Conservation (phyloP, 2,888 invertebrate genomes). For the Emmelina monodactyla region DNA sequence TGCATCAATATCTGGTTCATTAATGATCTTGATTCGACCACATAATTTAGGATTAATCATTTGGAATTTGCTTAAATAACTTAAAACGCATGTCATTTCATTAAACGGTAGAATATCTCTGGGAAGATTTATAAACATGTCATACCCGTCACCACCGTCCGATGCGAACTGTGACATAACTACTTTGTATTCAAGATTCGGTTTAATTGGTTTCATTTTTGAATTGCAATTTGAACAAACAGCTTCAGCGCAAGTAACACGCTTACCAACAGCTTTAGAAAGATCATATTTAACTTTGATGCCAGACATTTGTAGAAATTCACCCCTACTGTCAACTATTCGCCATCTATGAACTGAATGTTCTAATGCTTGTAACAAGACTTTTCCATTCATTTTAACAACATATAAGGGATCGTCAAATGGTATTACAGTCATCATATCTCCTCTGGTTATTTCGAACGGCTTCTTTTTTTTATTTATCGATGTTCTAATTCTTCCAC, state of each 20-base stretch:
- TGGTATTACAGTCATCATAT: conserved; percentile 76
- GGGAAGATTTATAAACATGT: conserved; percentile 41
- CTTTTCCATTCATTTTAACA: conserved; percentile 71
- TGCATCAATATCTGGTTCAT: no score
- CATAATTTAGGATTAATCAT: conserved; percentile 69
- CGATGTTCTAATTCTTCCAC: conserved; percentile 79
- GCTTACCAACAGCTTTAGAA: conserved; percentile 62
- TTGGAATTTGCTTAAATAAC: conserved; percentile 66
- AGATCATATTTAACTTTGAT: conserved; percentile 74
- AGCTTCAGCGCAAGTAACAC: conserved; percentile 71
- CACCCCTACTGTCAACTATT: conserved; percentile 69
- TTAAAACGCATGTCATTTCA: conserved; percentile 42
- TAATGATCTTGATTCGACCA: conserved; percentile 63
- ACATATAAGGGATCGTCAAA: conserved; percentile 75
- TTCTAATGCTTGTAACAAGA: conserved; percentile 73
- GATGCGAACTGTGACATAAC: conserved; percentile 72
- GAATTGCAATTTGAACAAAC: conserved; percentile 77
- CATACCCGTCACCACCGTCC: conserved; percentile 79
- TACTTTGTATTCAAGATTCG: conserved; percentile 69
- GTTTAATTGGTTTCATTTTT: conserved; percentile 59
- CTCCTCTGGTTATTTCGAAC: conserved; percentile 71
- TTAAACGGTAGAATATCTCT: conserved; percentile 28
- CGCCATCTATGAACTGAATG: conserved; percentile 68
- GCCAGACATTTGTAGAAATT: conserved; percentile 86
- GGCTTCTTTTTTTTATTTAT: conserved; percentile 67